Base-by-base conservation (phyloP, 2,113 vertebrate species). In the Triplophysa siluroides region DNA sequence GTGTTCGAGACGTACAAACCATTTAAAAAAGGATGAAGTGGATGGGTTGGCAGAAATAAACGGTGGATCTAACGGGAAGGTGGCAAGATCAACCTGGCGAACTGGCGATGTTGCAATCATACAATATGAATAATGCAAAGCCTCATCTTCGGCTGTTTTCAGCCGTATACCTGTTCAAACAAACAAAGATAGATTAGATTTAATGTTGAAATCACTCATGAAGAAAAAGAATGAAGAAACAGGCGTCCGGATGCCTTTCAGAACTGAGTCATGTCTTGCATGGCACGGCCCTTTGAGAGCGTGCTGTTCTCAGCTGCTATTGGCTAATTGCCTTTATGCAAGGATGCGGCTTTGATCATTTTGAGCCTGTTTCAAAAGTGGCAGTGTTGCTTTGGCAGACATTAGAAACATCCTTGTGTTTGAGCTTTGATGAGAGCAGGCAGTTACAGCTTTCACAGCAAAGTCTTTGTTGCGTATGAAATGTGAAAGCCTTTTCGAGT, bases 291-390 rank as follows among this genome's bases (percentile, higher is more conserved):
- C 29, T 69, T 71, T 33, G 41, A 61, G 24, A 79, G 13, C 10
- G 38, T 70, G 52, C 23, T 41, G 16, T 33, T 63, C 43, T 54
- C 26, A n/a, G 21, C 5, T 1, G 13, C 24, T 16, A 26, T 54
- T 45, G 23, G 41, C 62, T 67, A n/a, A 73, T 74, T 74, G 63
- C 18, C 50, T 73, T 75, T 45, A 47, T 67, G 21, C 38, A 60
- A 12, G 12, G 43, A 66, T 58, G 21, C 13, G 16, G 78, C 70
- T 80, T 74, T 80, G 70, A 74, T 80, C 70, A 43, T 61, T 14
- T 4, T 43, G 50, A 64, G n/a, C 0, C 12, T 23, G 23, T 64
- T 47, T 64, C 16, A 56, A 64, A 56, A 52, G 61, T 70, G 61
- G 45, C 33, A 67, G 21, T 62, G 58, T 29, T 41, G 43, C 23